Percentiles rank a stretch among this genome's conserved stretches.
These are phyloP conservation scores for Eulithis testata DNA, from an alignment of 2,888 invertebrate species.

Conservation along the genomic window DNA sequence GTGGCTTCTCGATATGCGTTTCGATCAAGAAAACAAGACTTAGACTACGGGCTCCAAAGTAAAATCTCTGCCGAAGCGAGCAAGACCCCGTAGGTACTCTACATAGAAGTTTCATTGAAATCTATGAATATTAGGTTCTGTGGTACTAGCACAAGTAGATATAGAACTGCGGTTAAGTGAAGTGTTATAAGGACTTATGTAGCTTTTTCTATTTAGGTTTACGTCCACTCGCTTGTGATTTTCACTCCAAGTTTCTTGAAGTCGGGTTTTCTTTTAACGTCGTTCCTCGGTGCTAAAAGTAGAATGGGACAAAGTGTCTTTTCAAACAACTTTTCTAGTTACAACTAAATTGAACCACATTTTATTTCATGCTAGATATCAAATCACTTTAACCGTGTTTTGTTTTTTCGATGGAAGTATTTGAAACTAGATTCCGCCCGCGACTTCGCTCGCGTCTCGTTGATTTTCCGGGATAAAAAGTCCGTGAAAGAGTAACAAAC, in stretches of 20 bases:
- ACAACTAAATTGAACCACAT: neutral
- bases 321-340: conserved; percentile 7
- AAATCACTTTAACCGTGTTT: too few species aligned
- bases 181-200: neutral
- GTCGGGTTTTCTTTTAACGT: conserved; percentile 12
- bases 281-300: neutral
- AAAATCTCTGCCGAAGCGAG: too few species aligned
- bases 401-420: too few species aligned
- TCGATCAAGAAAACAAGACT: too few species aligned
- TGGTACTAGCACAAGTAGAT: too few species aligned
- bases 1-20: too few species aligned
- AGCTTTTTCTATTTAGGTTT: neutral
- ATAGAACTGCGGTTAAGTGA: neutral
- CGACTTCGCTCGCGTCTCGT: too few species aligned
- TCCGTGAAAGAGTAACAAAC: too few species aligned
- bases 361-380: too few species aligned
- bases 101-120: neutral
- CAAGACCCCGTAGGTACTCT: neutral
- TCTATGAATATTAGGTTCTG: neutral
- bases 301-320: neutral
- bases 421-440: too few species aligned
- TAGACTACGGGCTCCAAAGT: too few species aligned
- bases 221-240: conserved; percentile 17
- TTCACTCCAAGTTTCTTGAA: conserved; percentile 5
- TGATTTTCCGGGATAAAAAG: too few species aligned